These are phyloP conservation scores for Netelia inedita DNA, from an alignment of 2,888 invertebrate species.

Conservation along the genomic window DNA sequence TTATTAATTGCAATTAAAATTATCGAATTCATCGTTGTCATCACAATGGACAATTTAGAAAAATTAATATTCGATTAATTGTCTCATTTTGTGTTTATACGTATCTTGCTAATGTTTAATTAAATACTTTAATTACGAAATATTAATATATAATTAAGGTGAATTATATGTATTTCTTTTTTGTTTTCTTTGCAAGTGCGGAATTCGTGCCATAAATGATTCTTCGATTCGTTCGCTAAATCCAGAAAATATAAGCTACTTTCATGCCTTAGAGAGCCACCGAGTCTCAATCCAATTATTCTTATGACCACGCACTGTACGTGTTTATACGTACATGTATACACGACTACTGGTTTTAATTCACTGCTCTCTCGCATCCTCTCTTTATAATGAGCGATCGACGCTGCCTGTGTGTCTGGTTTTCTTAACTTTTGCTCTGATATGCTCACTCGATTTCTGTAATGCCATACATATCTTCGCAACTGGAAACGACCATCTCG, in stretches of 20 bases:
- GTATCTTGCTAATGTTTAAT: too few relatives aligned
- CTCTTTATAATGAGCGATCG: slow-evolving; percentile 61
- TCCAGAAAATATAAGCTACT: slow-evolving; percentile 54
- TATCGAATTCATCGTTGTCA: background rate
- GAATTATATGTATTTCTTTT: background rate
- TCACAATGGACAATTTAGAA: too few relatives aligned
- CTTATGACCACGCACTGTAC: slow-evolving; percentile 33
- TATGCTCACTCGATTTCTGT: slow-evolving; percentile 57
- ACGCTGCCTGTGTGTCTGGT: slow-evolving; percentile 28
- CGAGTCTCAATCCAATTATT: slow-evolving; percentile 62
- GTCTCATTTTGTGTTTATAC: too few relatives aligned
- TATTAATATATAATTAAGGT: background rate
- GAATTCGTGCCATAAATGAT: slow-evolving; percentile 23
- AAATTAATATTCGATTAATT: too few relatives aligned
- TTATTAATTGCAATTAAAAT: background rate
- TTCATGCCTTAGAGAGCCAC: slow-evolving; percentile 56
- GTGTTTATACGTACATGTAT: slow-evolving; percentile 4
- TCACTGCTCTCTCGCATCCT: slow-evolving; percentile 43
- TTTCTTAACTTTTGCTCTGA: slow-evolving; percentile 61
- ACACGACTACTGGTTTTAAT: slow-evolving; percentile 49
- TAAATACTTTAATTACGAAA: background rate
- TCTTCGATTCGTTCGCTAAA: slow-evolving; percentile 35
- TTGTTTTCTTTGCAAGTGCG: slow-evolving; percentile 5
- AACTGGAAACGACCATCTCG: slow-evolving; percentile 64
- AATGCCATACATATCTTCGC: slow-evolving; percentile 66